Percentiles rank a stretch among this genome's conserved stretches.
phyloP scores from a whole-genome alignment of 2,797 vertebrate species.

The Oryzias dopingdopingensis region DNA sequence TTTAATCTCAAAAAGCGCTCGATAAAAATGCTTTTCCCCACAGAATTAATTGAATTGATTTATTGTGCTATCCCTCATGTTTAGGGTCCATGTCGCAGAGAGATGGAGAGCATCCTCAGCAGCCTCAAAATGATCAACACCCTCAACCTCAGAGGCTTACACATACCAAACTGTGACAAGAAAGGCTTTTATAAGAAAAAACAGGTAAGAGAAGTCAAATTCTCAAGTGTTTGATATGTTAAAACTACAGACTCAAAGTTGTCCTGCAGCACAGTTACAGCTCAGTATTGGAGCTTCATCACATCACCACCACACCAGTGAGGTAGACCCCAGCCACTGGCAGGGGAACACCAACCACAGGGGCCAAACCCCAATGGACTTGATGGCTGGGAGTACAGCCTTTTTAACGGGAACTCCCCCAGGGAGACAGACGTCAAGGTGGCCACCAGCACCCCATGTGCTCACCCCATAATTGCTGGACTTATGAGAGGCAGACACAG shows the following conservation, averaged over 20 bases:
- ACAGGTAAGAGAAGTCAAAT: slow-evolving; percentile 78
- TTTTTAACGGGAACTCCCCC: slow-evolving; percentile 69
- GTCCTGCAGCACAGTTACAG: slow-evolving; percentile 66
- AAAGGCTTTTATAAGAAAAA: slow-evolving; percentile 98
- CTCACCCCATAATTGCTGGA: slow-evolving; percentile 82
- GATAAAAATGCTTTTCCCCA: too few relatives aligned
- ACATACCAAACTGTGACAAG: slow-evolving; percentile 97
- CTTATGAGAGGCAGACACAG: slow-evolving; percentile 70
- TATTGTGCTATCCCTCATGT: slow-evolving; percentile 21
- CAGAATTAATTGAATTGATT: slow-evolving; percentile 3
- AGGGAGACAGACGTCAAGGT: slow-evolving; percentile 82
- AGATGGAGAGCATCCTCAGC: slow-evolving; percentile 90
- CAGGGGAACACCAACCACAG: slow-evolving; percentile 65
- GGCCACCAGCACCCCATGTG: slow-evolving; percentile 73
- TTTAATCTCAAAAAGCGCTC: slow-evolving; percentile 6
- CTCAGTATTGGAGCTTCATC: slow-evolving; percentile 75
- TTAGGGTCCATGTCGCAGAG: slow-evolving; percentile 92
- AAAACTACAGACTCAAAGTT: slow-evolving; percentile 5
- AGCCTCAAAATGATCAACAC: slow-evolving; percentile 87
- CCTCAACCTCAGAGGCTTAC: slow-evolving; percentile 86
- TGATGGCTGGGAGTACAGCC: slow-evolving; percentile 68
- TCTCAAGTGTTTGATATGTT: background rate
- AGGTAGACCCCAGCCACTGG: slow-evolving; percentile 71
- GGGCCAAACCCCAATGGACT: slow-evolving; percentile 70
- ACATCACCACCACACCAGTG: slow-evolving; percentile 67